Evolutionary conservation across 2,888 invertebrate species (phyloP).

Genomic region (Orchesella flavescens): DNA sequence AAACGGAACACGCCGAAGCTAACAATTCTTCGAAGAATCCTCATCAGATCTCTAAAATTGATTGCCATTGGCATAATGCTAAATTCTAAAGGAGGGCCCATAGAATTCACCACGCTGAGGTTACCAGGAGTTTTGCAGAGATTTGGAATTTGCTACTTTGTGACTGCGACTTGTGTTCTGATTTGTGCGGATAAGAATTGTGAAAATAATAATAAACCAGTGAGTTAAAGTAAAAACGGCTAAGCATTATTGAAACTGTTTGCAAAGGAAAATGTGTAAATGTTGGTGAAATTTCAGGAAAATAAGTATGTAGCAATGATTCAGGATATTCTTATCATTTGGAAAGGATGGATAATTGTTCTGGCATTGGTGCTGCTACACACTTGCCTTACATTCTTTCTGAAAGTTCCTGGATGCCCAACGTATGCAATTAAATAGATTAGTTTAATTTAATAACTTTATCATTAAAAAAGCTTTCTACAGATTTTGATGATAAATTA

Average conservation of each 20-base stretch:
- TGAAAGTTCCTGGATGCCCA: conserved; percentile 75
- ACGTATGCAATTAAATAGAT: conserved; percentile 73
- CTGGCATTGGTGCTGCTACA: conserved; percentile 22
- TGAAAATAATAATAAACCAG: conserved; percentile 41
- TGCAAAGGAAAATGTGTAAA: conserved; percentile 71
- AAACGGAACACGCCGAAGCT: conserved; percentile 79
- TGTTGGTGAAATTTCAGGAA: conserved; percentile 14
- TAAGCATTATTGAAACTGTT: background rate
- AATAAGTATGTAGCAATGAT: conserved; percentile 53
- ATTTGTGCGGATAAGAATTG: conserved; percentile 74
- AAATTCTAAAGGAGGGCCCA: conserved; percentile 80
- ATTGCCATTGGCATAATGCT: conserved; percentile 85
- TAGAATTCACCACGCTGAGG: conserved; percentile 88
- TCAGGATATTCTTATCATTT: conserved; percentile 69
- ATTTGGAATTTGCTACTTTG: conserved; percentile 87
- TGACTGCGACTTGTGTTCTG: conserved; percentile 81
- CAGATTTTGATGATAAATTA: too few species aligned
- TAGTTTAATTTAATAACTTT: too few species aligned
- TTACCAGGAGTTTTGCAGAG: conserved; percentile 94
- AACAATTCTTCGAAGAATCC: conserved; percentile 79
- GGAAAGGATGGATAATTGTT: conserved; percentile 57
- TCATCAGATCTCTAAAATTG: conserved; percentile 84
- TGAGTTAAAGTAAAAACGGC: background rate
- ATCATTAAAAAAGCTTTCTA: too few species aligned
- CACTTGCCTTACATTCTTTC: conserved; percentile 74